Conservation (phyloP, 2,113 vertebrate genomes). For the Dendropsophus ebraccatus region DNA sequence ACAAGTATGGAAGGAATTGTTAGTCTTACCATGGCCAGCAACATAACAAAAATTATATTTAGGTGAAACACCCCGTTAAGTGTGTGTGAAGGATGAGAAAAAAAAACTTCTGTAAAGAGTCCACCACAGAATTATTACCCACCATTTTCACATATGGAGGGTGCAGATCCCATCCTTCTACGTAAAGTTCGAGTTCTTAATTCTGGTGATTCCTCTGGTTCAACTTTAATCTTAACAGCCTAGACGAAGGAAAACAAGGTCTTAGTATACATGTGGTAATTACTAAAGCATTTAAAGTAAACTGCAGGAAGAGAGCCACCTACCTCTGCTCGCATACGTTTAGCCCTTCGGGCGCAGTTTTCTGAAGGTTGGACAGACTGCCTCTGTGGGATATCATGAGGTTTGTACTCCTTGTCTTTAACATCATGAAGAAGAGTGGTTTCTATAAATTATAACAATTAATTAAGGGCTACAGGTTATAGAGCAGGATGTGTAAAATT, state of each 20-base stretch:
- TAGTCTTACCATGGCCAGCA: too few species aligned
- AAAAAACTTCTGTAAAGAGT: neutral
- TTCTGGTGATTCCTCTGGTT: conserved; percentile 79
- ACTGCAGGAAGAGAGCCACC: conserved; percentile 36
- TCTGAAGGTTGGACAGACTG: conserved; percentile 74
- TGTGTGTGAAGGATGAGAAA: too few species aligned
- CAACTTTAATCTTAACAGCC: conserved; percentile 80
- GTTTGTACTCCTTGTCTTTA: conserved; percentile 86
- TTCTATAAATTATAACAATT: conserved; percentile 74
- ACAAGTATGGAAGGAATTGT: too few species aligned
- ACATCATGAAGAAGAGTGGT: conserved; percentile 74
- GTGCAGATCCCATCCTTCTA: conserved; percentile 88
- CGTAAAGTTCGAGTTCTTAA: conserved; percentile 85
- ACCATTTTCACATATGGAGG: conserved; percentile 85
- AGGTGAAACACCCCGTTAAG: too few species aligned
- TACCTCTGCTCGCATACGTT: conserved; percentile 90
- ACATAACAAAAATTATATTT: too few species aligned
- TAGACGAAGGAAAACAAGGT: conserved; percentile 2
- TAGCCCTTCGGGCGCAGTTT: conserved; percentile 82
- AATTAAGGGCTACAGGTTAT: neutral
- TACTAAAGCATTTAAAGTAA: neutral
- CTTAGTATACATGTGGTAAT: neutral
- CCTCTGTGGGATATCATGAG: conserved; percentile 82
- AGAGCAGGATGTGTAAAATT: neutral
- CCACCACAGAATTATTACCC: conserved; percentile 58